Base-by-base conservation (phyloP, 2,113 vertebrate species). In the Mirounga angustirostris region DNA sequence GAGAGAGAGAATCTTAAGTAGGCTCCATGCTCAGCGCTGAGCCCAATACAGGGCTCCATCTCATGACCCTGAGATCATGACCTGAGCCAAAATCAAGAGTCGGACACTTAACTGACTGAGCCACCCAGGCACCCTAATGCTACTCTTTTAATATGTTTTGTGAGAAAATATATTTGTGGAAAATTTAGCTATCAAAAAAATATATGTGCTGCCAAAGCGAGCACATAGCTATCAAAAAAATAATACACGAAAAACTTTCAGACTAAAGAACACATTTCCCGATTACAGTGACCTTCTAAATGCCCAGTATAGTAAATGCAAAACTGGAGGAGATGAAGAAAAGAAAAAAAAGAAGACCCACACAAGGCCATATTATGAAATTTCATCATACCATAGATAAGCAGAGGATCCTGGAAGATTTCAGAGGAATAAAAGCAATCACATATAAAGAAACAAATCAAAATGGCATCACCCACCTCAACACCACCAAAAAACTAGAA, bases 141-240 rank as follows among this genome's bases (percentile, higher is more conserved):
- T 21, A 92, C 6, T 61, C 36, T 67, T 92, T 30, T 71, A 79
- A 58, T 50, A 89, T 52, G 50, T 74, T 83, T 90, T n/a, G 30
- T 88, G 89, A 79, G 85, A 86, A 93, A 96, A 92, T 33, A 13
- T 24, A 71, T 71, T 83, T 91, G n/a, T 83, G 26, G 65, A 74
- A 85, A 95, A 91, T 71, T 82, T 8, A 78, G 50, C 76, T 76
- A 58, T 88, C 50, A 83, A 58, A 69, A 58, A 81, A 95, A 85
- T 61, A 52, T 36, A 36, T 36, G 36, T 36, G 36, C 36, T 36
- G 36, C 36, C 36, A 2, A 36, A 36, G 36, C 36, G 36, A 36
- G 36, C 36, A 36, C 36, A 36, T 8, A 78, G 50, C 76, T 76
- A 58, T 88, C 50, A 83, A 58, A 69, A 58, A 81, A 95, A 85